Conservation (phyloP, 2,113 vertebrate genomes). For the Solenodon paradoxus region DNA sequence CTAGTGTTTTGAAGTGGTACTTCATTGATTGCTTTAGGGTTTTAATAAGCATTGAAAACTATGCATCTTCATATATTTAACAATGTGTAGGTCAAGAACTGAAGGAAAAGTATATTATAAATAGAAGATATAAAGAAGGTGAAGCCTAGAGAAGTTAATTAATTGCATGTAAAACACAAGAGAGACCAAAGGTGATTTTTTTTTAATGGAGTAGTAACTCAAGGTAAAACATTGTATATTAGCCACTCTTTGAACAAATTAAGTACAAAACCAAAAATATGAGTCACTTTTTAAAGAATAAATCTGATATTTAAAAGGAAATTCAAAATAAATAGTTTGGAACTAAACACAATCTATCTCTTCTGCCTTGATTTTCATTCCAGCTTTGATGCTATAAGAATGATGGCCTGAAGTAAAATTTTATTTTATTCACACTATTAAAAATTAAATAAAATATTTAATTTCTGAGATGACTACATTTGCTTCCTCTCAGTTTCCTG, state of each 20-base stretch:
- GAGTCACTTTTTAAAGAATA: not conserved
- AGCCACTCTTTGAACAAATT: not conserved
- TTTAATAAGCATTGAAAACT: too few relatives aligned
- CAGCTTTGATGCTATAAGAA: not conserved
- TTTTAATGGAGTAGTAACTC: not conserved
- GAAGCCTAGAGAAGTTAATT: not conserved
- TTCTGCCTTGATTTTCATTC: not conserved
- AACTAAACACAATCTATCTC: not conserved
- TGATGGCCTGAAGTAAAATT: not conserved
- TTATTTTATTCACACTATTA: not conserved
- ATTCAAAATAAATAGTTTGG: not conserved
- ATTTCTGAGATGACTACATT: not conserved
- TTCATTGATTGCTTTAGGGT: not conserved
- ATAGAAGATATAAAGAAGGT: not conserved
- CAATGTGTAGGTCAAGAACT: not conserved
- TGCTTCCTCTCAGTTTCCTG: not conserved
- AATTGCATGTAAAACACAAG: not conserved
- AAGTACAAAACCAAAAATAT: not conserved
- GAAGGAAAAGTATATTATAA: not conserved
- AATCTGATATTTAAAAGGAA: not conserved
- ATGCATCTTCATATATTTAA: not conserved
- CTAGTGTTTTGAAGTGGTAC: not conserved
- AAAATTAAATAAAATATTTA: not conserved
- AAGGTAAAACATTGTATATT: not conserved
- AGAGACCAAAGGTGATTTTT: not conserved